phyloP scores from a whole-genome alignment of 2,888 invertebrate genomes.

The Volucella inflata region DNA sequence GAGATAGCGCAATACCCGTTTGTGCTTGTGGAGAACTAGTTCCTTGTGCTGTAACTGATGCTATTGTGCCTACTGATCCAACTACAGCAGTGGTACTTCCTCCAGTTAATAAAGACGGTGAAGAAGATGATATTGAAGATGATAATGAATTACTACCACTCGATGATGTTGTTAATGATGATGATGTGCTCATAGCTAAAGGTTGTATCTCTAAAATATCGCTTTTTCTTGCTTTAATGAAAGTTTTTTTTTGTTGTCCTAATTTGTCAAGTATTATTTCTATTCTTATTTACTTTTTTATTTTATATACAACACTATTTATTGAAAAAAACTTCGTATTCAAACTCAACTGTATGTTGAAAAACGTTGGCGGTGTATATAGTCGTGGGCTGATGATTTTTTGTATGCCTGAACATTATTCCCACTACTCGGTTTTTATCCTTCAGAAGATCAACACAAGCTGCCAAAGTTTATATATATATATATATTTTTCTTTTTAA shows the following conservation, averaged over 20 bases:
- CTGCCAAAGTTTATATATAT: not conserved
- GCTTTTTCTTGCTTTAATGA: constrained; percentile 40
- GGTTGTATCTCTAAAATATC: constrained; percentile 65
- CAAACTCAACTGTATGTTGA: constrained; percentile 13
- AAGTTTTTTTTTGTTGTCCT: constrained; percentile 14
- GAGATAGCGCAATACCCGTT: constrained; percentile 30
- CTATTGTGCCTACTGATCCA: constrained; percentile 50
- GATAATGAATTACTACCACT: constrained; percentile 75
- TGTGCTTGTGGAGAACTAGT: constrained; percentile 60
- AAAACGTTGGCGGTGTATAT: constrained; percentile 1
- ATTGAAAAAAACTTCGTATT: constrained; percentile 6
- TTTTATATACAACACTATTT: not conserved
- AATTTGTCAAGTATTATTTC: not conserved
- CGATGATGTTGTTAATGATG: constrained; percentile 73
- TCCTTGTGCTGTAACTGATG: constrained; percentile 48
- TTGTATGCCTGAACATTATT: constrained; percentile 18
- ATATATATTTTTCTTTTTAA: not conserved
- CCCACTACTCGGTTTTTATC: not conserved
- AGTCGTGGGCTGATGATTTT: constrained; percentile 4
- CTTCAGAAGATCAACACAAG: too few relatives aligned
- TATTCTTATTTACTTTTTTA: not conserved
- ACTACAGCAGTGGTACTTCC: constrained; percentile 64
- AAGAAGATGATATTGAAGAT: constrained; percentile 73
- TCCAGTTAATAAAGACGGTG: constrained; percentile 59
- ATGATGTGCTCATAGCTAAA: constrained; percentile 76